Evolutionary conservation across 2,113 vertebrate genomes (phyloP), one percentile per base, ranked within the genome.

Genomic region (Picathartes gymnocephalus): DNA sequence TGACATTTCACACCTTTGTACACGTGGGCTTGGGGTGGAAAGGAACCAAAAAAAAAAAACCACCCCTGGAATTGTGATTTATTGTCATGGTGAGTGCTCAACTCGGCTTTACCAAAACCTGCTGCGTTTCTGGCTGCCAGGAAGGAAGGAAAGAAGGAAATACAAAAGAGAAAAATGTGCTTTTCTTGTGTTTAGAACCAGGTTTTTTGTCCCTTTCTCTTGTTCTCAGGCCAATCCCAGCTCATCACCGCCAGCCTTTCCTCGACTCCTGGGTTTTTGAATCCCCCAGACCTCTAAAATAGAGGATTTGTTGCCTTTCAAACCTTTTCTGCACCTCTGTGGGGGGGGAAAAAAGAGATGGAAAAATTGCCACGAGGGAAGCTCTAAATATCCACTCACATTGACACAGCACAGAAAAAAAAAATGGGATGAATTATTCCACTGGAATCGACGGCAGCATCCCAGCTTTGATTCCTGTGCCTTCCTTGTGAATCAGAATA

Each of bases 151-250:
- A 58, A n/a, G 40, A 61, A 53, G 83, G 86, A 61, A 85, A 86
- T 88, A 86, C 4, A 90, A 92, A 96, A 93, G 50, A 91, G 80
- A 45, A 44, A 40, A 37, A 25, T 95, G 89, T 94, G 93, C 86
- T 89, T 95, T 83, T 95, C 64, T 78, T 90, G 71, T 39, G 65
- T 48, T 61, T 9, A 13, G 22, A 91, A 31, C 56, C 33, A 4
- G 13, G 13, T 28, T 70, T 57, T 40, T 25, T 65, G 27, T 37
- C 39, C 40, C 2, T 71, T 62, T 78, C 58, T 25, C 37, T 57
- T 56, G n/a, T 72, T 76, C 37, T 39, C 69, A 51, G 88, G 56
- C 40, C 71, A 10, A 6, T 9, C 76, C 35, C 37, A 86, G n/a
- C 24, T 84, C 64, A 11, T 30, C 48, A 44, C 62, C 82, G 45